Evolutionary conservation across 2,888 invertebrate species (phyloP), one percentile per base, ranked within the genome.

Genomic region (Glaucopsyche alexis): DNA sequence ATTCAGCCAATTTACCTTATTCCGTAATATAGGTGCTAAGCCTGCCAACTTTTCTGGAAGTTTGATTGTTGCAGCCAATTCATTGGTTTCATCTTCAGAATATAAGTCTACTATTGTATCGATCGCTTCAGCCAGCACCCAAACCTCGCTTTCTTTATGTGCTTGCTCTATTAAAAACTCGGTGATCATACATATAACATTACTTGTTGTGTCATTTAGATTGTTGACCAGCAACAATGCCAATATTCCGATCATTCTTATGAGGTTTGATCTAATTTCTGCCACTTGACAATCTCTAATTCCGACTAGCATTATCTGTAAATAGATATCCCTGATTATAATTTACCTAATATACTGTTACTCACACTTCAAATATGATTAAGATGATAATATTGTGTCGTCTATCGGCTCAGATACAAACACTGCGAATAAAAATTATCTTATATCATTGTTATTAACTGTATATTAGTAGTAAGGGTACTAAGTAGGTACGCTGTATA

Each of bases 21-120:
- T 93, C 82, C 95, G 96, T 74, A 96, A 93, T 74, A 91, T 84
- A 45, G 95, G 95, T 49, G 94, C 88, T 40, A 96, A 79, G 14
- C 86, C 81, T 50, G 90, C 87, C 16, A 96, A 85, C 80, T 94
- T 95, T n/a, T 94, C 94, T 2, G 95, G 92, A 71, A 96, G 90
- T 77, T 94, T 93, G 16, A 96, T 91, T 81, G 95, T 95, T 75
- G 89, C 89, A 0, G 96, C 95, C 74, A 96, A 86, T 29, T 82
- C 81, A 83, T 96, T 95, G 73, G 95, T 95, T 81, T 96, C 95
- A 81, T 97, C 96, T 81, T 96, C 96, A 0, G 95, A 94, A 85
- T 96, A 97, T 78, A 97, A 94, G 82, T 97, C 97, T 86, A 96
- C 95, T 42, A 96, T 82, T 0, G 95, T 94, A 82, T 97, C 97